Evolutionary conservation across 2,888 invertebrate species (phyloP), one percentile per base, ranked within the genome.

Genomic region (Cyclophora albipunctata): DNA sequence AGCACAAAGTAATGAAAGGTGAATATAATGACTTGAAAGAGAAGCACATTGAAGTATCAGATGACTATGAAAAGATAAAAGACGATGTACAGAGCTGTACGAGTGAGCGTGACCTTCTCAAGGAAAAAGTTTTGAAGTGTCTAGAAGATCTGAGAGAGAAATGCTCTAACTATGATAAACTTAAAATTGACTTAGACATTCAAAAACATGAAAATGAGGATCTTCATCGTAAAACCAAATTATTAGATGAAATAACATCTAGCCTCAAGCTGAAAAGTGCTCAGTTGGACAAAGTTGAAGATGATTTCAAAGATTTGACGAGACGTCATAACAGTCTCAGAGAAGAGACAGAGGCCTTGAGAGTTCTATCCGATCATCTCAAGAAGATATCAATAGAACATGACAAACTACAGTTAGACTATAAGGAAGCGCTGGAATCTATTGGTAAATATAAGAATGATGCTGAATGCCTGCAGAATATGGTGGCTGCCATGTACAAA

Each of bases 1-100:
- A 92, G 70, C 88, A 92, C 58, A 90, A 90, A 57, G 69, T 62
- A 0, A 73, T 92, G 6, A 91, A 91, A 64, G 78, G 73, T 47
- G 90, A 91, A 62, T 82, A 87, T 52, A 88, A 76, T 44, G 83
- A 87, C 20, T 70, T 91, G 40, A 82, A 86, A 63, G 90, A 90
- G 42, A 87, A 87, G 58, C 80, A 90, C 52, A 81, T 90, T 57
- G 89, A 89, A 56, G 73, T 90, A 0, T 80, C 89, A 5, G 87
- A 84, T 50, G 86, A 90, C 51, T 86, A 89, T 58, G 91, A 91
- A 60, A 85, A 84, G 59, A 63, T 82, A 4, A 88, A 84, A 59
- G 84, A 85, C 57, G 69, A 76, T 35, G 75, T 78, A 7, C 77
- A 83, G 47, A 70, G 60, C 46, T 77, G 64, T 49, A 66, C 71